Evolutionary conservation across 2,797 vertebrate genomes (phyloP).

Genomic region (Melanotaenia boesemani): DNA sequence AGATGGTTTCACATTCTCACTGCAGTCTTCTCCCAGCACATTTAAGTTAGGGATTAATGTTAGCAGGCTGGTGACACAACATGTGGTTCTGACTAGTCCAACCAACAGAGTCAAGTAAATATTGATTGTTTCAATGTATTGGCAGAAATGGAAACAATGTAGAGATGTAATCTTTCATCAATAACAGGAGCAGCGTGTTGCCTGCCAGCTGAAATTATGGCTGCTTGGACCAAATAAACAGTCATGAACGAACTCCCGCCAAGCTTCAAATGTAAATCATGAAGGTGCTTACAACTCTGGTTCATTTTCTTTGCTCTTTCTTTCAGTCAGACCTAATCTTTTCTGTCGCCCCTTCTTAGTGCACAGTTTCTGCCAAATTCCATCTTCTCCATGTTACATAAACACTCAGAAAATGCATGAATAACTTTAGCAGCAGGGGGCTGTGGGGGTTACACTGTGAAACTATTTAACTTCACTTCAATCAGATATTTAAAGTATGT

Average conservation of each 20-base stretch:
- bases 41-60: slow-evolving; percentile 63
- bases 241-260: slow-evolving; percentile 40
- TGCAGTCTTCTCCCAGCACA: slow-evolving; percentile 33
- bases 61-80: slow-evolving; percentile 57
- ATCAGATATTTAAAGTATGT: slow-evolving; percentile 42
- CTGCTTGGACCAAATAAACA: slow-evolving; percentile 57
- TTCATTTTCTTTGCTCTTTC: slow-evolving; percentile 24
- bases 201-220: slow-evolving; percentile 61
- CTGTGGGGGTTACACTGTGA: slow-evolving; percentile 36
- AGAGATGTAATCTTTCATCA: slow-evolving; percentile 69
- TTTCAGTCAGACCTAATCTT: slow-evolving; percentile 26
- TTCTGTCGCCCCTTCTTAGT: slow-evolving; percentile 28
- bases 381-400: slow-evolving; percentile 57
- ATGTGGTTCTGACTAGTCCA: slow-evolving; percentile 71
- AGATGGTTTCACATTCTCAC: slow-evolving; percentile 53
- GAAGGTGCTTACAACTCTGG: slow-evolving; percentile 24
- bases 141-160: slow-evolving; percentile 71
- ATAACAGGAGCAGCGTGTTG: slow-evolving; percentile 48
- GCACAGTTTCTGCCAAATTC: slow-evolving; percentile 60
- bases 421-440: slow-evolving; percentile 46
- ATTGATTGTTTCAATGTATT: slow-evolving; percentile 75
- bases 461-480: slow-evolving; percentile 58
- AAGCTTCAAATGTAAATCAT: slow-evolving; percentile 53
- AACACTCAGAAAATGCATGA: slow-evolving; percentile 60
- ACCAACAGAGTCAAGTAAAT: slow-evolving; percentile 68